phyloP scores from a whole-genome alignment of 2,888 invertebrate genomes.

The Andrena minutula region DNA sequence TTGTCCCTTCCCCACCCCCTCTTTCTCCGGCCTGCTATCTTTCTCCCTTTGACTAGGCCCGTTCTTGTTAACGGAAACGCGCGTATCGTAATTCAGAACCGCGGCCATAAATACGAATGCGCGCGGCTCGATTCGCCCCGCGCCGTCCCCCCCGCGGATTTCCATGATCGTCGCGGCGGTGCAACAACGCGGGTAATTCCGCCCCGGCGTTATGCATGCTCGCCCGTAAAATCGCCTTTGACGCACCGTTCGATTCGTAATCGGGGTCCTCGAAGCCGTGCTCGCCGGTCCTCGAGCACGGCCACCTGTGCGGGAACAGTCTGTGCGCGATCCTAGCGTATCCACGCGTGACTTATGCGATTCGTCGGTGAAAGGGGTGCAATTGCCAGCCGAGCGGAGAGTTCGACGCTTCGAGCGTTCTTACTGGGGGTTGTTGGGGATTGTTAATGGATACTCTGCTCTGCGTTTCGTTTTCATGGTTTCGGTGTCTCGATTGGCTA shows the following conservation, averaged over 20 bases:
- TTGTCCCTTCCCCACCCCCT: neutral
- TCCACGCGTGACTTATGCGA: too few species aligned
- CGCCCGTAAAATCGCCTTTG: conserved; percentile 40
- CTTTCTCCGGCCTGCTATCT: conserved; percentile 17
- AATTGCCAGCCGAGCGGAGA: too few species aligned
- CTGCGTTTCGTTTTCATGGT: too few species aligned
- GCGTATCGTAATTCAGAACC: conserved; percentile 66
- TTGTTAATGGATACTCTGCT: too few species aligned
- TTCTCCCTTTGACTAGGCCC: conserved; percentile 17
- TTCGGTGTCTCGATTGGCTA: too few species aligned
- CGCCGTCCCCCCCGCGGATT: conserved; percentile 7
- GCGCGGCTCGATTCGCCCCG: conserved; percentile 17
- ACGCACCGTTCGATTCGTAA: conserved; percentile 14
- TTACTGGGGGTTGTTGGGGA: too few species aligned
- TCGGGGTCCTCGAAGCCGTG: neutral
- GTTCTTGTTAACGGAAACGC: conserved; percentile 68
- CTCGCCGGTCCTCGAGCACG: neutral
- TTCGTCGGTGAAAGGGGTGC: too few species aligned
- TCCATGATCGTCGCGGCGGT: neutral
- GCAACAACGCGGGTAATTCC: conserved; percentile 25
- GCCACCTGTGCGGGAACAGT: too few species aligned
- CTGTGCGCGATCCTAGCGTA: too few species aligned
- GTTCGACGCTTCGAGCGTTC: too few species aligned
- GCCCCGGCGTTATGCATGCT: conserved; percentile 3
- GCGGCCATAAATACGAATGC: conserved; percentile 60